These are phyloP conservation scores for Cephus nigrinus DNA, from an alignment of 2,888 invertebrate genomes.

Conservation along the genomic window DNA sequence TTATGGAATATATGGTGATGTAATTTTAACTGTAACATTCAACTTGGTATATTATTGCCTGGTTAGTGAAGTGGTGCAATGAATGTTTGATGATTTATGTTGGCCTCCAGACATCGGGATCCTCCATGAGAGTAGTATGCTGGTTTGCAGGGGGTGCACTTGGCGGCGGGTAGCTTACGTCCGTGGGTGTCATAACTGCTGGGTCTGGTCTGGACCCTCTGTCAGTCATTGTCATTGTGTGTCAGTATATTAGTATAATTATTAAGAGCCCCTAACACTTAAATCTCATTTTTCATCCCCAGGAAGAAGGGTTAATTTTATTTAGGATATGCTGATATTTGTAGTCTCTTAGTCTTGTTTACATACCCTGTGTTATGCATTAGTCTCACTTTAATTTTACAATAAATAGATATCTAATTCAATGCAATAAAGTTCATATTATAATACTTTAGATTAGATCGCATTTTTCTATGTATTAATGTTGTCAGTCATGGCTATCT, in stretches of 20 bases:
- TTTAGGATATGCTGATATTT: neutral
- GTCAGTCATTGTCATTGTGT: constrained; percentile 43
- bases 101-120: constrained; percentile 93
- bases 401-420: neutral
- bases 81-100: constrained; percentile 75
- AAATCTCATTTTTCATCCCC: constrained; percentile 6
- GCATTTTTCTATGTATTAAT: neutral
- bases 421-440: neutral
- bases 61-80: constrained; percentile 61
- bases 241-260: constrained; percentile 6
- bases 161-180: constrained; percentile 73
- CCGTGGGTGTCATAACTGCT: constrained; percentile 82
- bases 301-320: constrained; percentile 7
- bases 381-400: neutral
- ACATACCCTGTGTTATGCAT: neutral
- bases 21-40: constrained; percentile 29
- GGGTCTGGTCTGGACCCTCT: constrained; percentile 88
- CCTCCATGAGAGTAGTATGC: constrained; percentile 89
- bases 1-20: neutral
- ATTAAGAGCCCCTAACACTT: neutral
- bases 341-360: neutral
- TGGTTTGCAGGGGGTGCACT: constrained; percentile 74
- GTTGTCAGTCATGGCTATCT: neutral
- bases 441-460: neutral
- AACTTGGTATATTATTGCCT: constrained; percentile 61